Base-by-base conservation (phyloP, 2,888 invertebrate genomes). In the Desoria tigrina region DNA sequence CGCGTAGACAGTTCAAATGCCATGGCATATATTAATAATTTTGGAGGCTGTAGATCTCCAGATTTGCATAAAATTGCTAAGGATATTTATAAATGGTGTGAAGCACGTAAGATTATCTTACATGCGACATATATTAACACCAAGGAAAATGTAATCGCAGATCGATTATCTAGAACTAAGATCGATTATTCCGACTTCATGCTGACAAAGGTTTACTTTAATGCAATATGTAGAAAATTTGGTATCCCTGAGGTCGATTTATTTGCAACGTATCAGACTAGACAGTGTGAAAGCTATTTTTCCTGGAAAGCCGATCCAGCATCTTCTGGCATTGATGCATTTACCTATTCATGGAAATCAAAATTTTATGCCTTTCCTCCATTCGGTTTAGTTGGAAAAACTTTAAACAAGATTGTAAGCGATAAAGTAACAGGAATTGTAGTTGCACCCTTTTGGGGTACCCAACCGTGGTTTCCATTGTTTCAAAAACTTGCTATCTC, bases 341-440 rank as follows among this genome's bases (percentile, higher is more conserved):
- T 69, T 54, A 69, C 53, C 14, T 6, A 60, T 2, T 23, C 23
- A 1, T 69, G 69, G 69, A 49, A 42, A 1, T 16, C 27, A 6
- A 24, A 21, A 1, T 60, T 61, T 23, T 69, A 69, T 56, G 61
- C 60, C 1, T 69, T 69, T 45, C 66, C 69, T 0, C 69, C 66
- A 1, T 69, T 69, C 59, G 50, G 32, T 28, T 26, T 69, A n/a
- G 37, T 69, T 11, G n/a, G 26, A 24, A 18, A 55, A 21, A 56
- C 59, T 1, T 21, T 68, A 9, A 39, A 60, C 32, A 68, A 68
- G 37, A 60, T 68, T 37, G 45, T 28, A 18, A 21, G 37, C 24
- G 65, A 62, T 39, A 32, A 51, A 18, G 62, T 56, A 2, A 23
- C 23, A 11, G 63, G 55, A 11, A 66, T 68, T 42, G 14, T 68